A percentile compares a stretch with the other conserved stretches of the same genome.
Conservation (phyloP, 2,888 invertebrate species). For the Chaetogeoica ovagalla region DNA sequence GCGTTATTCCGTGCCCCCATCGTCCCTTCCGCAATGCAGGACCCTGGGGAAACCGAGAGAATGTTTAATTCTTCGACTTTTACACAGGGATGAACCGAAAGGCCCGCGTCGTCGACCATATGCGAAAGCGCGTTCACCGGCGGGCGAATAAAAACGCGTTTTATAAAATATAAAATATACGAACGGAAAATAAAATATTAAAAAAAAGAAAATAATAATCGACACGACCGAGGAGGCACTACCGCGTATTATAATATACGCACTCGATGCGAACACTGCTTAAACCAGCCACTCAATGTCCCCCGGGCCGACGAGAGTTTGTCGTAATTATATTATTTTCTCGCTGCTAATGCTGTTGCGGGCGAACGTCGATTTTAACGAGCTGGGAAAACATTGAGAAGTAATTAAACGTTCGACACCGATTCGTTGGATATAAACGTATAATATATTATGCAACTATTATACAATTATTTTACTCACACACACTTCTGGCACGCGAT, state of each 20-base stretch:
- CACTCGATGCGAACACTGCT: neutral
- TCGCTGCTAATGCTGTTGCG: too few species aligned
- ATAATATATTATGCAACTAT: too few species aligned
- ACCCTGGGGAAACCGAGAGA: slow-evolving; percentile 32
- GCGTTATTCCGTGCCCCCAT: too few species aligned
- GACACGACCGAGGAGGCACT: neutral
- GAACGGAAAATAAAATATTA: neutral
- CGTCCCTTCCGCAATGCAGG: neutral
- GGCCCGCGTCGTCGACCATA: too few species aligned
- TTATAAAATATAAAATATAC: neutral
- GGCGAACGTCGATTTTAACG: slow-evolving; percentile 31
- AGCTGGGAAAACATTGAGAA: slow-evolving; percentile 28
- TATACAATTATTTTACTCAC: too few species aligned
- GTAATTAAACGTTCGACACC: slow-evolving; percentile 28
- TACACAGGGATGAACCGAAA: neutral
- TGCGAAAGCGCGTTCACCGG: neutral
- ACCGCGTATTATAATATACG: slow-evolving; percentile 12
- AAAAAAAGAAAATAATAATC: slow-evolving; percentile 12
- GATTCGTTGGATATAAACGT: too few species aligned
- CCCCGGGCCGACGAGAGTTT: too few species aligned
- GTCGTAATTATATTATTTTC: slow-evolving; percentile 12
- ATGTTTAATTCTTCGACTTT: slow-evolving; percentile 31
- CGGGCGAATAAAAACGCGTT: neutral
- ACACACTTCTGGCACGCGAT: too few species aligned
- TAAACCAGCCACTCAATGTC: slow-evolving; percentile 16